Base-by-base conservation (phyloP, 1,140 invertebrate genomes). In the Leptonema lineaticorne region DNA sequence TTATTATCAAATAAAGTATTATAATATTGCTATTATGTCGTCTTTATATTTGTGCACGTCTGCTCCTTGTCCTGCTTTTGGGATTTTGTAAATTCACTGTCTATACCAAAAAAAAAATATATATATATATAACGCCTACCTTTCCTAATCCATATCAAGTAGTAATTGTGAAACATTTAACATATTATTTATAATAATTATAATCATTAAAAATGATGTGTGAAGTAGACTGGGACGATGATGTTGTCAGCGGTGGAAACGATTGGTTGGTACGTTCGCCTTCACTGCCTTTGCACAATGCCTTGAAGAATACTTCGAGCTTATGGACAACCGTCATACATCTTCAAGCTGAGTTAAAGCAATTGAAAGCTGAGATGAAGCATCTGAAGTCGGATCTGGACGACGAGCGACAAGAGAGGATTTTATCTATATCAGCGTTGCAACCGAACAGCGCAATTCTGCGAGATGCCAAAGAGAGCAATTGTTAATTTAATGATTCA, bases 401-500 rank as follows among this genome's bases (percentile, higher is more conserved):
- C 59, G 79, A 81, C 67, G 81, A 82, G 72, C 78, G 78, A 76
- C 81, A 82, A 50, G 80, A 83, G 70, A 75, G 81, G 22, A 78
- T 73, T 70, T 78, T 82, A 4, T 62, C 59, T 2, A 77, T 83
- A 60, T 78, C 79, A 14, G 74, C 79, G 14, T 72, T 82, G 62
- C 79, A 82, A 60, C 75, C 80, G 18, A 78, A 77, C 67, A 78
- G 77, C 67, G 37, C 33, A 6, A 76, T 80, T 68, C 76, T 81
- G 26, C 77, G 77, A 72, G 80, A 82, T 63, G 80, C 78, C 33
- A 83, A 81, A 75, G 81, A 83, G 73, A 82, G 80, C 66, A 83
- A 83, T 76, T 82, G 81, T 74, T 81, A 72, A 78, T 26, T n/a
- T n/a, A n/a, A n/a, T n/a, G n/a, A n/a, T n/a, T n/a, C n/a, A n/a